phyloP scores from a whole-genome alignment of 2,888 invertebrate species.

The Brenthis hecate region DNA sequence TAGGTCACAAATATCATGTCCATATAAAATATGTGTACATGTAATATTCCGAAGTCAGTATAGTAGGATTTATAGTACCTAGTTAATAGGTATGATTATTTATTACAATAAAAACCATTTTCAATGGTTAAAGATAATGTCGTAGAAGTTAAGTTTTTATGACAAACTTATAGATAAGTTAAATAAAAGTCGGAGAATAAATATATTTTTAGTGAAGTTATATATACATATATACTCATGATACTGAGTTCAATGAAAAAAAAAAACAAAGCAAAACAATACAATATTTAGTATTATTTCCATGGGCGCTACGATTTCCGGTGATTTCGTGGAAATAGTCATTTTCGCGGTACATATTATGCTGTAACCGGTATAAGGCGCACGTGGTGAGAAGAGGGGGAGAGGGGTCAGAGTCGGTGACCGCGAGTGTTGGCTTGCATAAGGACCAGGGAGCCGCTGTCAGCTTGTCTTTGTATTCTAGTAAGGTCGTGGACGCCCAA shows the following conservation, averaged over 20 bases:
- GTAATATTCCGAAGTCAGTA: too few species aligned
- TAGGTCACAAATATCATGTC: too few species aligned
- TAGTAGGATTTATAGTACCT: too few species aligned
- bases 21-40: too few species aligned
- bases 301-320: conserved; percentile 60
- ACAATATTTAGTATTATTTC: conserved; percentile 43
- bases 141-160: too few species aligned
- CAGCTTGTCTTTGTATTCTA: conserved; percentile 68
- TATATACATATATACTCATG: conserved; percentile 1
- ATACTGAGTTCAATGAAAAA: not conserved
- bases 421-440: conserved; percentile 73
- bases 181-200: too few species aligned
- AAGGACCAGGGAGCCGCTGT: conserved; percentile 55
- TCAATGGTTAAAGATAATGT: too few species aligned
- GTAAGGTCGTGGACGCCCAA: conserved; percentile 66
- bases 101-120: too few species aligned
- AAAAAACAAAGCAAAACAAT: conserved; percentile 10
- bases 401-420: conserved; percentile 64
- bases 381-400: conserved; percentile 44
- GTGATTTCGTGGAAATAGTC: conserved; percentile 73
- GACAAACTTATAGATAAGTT: too few species aligned
- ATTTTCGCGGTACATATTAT: conserved; percentile 68
- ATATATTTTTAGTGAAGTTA: too few species aligned
- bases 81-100: too few species aligned
- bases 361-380: conserved; percentile 56